Evolutionary conservation across 2,113 vertebrate species (phyloP), one percentile per base, ranked within the genome.

Genomic region (Brevimyrus niger): DNA sequence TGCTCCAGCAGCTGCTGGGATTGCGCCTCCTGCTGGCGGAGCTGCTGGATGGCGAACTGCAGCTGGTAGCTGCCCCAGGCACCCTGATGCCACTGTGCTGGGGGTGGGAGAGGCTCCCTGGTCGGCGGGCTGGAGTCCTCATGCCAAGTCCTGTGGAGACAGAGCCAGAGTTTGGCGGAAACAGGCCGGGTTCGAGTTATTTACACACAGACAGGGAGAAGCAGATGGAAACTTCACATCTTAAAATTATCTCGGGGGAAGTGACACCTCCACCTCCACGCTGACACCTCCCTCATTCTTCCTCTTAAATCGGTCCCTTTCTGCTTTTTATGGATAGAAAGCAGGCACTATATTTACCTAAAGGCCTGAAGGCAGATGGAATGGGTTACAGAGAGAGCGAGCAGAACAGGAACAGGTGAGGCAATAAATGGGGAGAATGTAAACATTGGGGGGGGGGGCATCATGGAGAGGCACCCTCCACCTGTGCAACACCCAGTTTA

Each of bases 1-100:
- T 96, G 97, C 90, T 98, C 96, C 92, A 97, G 94, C 73, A 96
- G 93, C 88, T 96, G 96, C 83, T 44, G 94, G 87, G 96, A 96
- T 92, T 96, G 96, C 89, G 94, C 94, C 89, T 96, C 97, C 89
- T 98, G 98, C 88, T 98, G 97, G 88, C 98, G 97, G n/a, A 98
- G 96, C 19, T 98, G 96, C 91, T 97, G 97, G 90, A 97, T 95
- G 76, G 97, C 96, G 91, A 97, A 97, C 91, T 97, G 97, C 83
- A 98, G 95, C 85, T 97, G 97, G 94, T 96, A 96, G 87, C 95
- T 97, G 89, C 94, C 95, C 0, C 94, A 91, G 0, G 93, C 91
- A 88, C 96, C 91, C 90, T 95, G 94, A 73, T 93, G 92, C 88
- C 31, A 94, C 89, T 96, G 96, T 82, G 93, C 91, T 38, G 95